These are phyloP conservation scores for Heliconius sara DNA, from an alignment of 2,888 invertebrate genomes.

Conservation along the genomic window DNA sequence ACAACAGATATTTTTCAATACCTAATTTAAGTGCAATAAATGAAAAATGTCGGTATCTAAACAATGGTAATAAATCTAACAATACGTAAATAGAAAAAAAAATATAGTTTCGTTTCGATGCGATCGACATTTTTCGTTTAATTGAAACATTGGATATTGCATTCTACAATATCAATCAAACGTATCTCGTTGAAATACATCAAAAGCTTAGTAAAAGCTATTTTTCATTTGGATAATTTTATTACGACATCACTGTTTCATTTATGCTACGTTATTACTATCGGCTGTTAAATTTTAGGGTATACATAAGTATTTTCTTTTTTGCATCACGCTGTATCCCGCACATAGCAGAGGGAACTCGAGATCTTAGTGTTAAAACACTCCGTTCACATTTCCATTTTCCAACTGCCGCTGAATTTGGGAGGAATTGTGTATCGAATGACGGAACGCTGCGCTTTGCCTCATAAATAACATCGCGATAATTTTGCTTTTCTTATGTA, in stretches of 20 bases:
- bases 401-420: too few relatives aligned
- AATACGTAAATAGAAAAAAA: neutral
- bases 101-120: neutral
- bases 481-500: too few relatives aligned
- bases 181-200: conserved; percentile 9
- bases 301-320: too few relatives aligned
- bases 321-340: too few relatives aligned
- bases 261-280: neutral
- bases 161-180: conserved; percentile 4
- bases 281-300: neutral
- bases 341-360: too few relatives aligned
- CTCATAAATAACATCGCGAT: too few relatives aligned
- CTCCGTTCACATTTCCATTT: too few relatives aligned
- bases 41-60: neutral
- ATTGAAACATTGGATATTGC: conserved; percentile 20
- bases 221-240: conserved; percentile 12
- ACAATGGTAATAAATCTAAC: neutral
- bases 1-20: neutral
- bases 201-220: neutral
- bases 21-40: neutral
- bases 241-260: neutral
- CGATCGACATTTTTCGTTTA: neutral
- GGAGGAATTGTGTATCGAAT: too few relatives aligned
- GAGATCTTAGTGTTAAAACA: too few relatives aligned
- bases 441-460: too few relatives aligned